Conservation (phyloP, 2,888 invertebrate species). For the Tetrapedia diversipes region DNA sequence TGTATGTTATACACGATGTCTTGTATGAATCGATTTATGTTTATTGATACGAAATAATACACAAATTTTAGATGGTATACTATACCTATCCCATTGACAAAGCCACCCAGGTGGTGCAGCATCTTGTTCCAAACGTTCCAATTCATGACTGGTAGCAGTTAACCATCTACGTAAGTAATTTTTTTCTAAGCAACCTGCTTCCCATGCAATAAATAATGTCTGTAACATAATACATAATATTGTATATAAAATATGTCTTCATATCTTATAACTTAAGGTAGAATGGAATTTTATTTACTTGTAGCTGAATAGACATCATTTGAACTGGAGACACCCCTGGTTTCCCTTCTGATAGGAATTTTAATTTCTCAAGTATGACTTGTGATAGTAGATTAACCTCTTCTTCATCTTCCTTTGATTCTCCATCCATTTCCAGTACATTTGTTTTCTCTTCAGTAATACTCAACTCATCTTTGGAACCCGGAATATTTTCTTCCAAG, state of each 20-base stretch:
- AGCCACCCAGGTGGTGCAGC: slow-evolving; percentile 88
- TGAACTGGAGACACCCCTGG: slow-evolving; percentile 85
- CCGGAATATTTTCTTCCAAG: slow-evolving; percentile 7
- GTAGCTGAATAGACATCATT: slow-evolving; percentile 86
- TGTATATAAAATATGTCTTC: neutral
- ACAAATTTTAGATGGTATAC: slow-evolving; percentile 76
- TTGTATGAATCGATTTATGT: slow-evolving; percentile 54
- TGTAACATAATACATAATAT: neutral
- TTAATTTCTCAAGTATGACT: slow-evolving; percentile 85
- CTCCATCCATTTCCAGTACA: neutral
- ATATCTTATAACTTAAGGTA: slow-evolving; percentile 61
- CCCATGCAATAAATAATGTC: slow-evolving; percentile 84
- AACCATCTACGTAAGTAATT: slow-evolving; percentile 86
- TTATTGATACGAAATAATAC: slow-evolving; percentile 59
- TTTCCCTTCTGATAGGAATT: slow-evolving; percentile 85
- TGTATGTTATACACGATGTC: slow-evolving; percentile 55
- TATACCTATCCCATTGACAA: slow-evolving; percentile 90
- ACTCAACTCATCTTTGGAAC: slow-evolving; percentile 24
- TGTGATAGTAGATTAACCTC: slow-evolving; percentile 82
- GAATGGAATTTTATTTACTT: slow-evolving; percentile 81
- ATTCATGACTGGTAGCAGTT: slow-evolving; percentile 85
- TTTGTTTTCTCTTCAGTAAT: slow-evolving; percentile 27
- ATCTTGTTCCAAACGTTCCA: slow-evolving; percentile 86
- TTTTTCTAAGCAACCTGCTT: slow-evolving; percentile 85
- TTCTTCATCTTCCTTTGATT: slow-evolving; percentile 56